Base-by-base conservation (phyloP, 2,888 invertebrate genomes). In the Lochmaea crataegi region DNA sequence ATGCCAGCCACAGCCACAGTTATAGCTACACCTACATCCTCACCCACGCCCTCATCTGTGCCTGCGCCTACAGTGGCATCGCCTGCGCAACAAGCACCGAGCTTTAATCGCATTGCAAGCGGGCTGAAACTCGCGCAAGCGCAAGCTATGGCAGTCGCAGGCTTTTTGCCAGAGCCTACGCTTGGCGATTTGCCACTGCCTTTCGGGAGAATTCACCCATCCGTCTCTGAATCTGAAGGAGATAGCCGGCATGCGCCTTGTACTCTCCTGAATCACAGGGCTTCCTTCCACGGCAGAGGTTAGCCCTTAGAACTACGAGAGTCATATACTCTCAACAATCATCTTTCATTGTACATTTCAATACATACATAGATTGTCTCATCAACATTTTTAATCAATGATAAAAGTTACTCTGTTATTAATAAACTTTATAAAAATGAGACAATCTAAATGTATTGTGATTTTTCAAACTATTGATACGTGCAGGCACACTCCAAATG, bases 121-220 rank as follows among this genome's bases (percentile, higher is more conserved):
- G 93, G 93, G 73, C 88, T 93, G 78, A 92, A 91, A 85, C 87
- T 93, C 81, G 92, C 92, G 78, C 92, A 93, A 87, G 90, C 90
- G 69, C 91, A 92, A 87, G 92, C 92, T 73, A 92, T 93, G 90
- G 92, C 92, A 75, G 90, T 91, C 76, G 91, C 92, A 76, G 92
- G 92, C 77, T 90, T 92, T 85, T 86, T 91, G 82, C 90, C 90
- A 66, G 88, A 89, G 83, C 85, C 83, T 83, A 85, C 75, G 78
- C 70, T 77, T 72, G 75, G 74, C 76, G 77, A 79, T 71, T 76
- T 77, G 80, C 79, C 78, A 68, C 71, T 77, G 73, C 71, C 73
- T 76, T 74, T 78, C 76, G 76, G 78, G 73, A 77, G 77, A 73
- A 78, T 79, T 71, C 80, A 78, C 76, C 77, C 80, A 75, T 78